Percentiles rank a stretch among this genome's conserved stretches.
Conservation (phyloP, 2,888 invertebrate genomes). For the Pegoplata infirma region DNA sequence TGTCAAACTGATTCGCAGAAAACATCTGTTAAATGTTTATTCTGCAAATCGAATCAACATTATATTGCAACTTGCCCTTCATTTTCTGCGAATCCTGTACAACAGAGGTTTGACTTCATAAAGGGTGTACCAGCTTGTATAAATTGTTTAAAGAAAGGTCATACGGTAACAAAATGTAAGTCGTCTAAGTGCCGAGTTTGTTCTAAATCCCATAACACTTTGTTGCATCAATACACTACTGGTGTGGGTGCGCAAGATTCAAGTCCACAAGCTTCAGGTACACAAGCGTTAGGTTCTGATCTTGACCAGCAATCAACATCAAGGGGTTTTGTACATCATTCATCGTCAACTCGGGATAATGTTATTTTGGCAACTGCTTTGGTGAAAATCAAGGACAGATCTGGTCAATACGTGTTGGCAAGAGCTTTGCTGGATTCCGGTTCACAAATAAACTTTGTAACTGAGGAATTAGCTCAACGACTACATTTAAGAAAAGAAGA, state of each 20-base stretch:
- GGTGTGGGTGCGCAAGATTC: too few relatives aligned
- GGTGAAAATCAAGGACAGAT: not conserved
- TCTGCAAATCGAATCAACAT: not conserved
- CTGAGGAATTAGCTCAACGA: constrained; percentile 7
- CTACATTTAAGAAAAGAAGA: not conserved
- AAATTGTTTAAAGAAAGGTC: constrained; percentile 5
- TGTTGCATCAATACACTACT: not conserved
- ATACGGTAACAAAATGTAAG: constrained; percentile 10
- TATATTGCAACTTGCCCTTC: not conserved
- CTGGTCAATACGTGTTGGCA: constrained; percentile 1
- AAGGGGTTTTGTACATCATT: not conserved
- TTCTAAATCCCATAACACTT: not conserved
- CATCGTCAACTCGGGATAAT: constrained; percentile 1
- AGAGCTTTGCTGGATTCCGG: constrained; percentile 25
- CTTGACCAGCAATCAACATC: too few relatives aligned
- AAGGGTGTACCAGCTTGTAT: constrained; percentile 10
- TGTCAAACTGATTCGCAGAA: not conserved
- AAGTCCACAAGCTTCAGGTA: too few relatives aligned
- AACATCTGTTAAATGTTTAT: not conserved
- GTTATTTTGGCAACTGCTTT: constrained; percentile 6
- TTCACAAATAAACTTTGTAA: constrained; percentile 18
- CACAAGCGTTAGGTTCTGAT: too few relatives aligned
- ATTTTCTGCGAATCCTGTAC: not conserved
- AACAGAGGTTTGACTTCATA: constrained; percentile 5
- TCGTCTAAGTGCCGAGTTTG: not conserved